Base-by-base conservation (phyloP, 2,888 invertebrate species). In the Parnassius orleans region DNA sequence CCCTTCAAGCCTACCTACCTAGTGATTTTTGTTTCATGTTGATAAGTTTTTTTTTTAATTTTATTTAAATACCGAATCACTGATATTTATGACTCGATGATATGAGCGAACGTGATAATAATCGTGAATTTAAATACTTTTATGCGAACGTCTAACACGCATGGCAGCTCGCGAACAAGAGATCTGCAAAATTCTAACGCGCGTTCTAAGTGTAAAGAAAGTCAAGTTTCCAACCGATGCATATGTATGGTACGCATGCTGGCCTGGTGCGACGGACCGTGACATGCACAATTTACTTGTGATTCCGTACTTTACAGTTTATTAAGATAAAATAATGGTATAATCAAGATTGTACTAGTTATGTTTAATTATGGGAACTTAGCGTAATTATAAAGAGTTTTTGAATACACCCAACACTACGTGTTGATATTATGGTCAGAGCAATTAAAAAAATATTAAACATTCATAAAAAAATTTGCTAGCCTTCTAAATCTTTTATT, bases 201-300 rank as follows among this genome's bases (percentile, higher is more conserved):
- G 76, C 79, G 78, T 81, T 80, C 78, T 81, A 75, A 77, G 83
- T 80, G 79, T 82, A 75, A 89, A 87, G 89, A 89, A 90, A 90
- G 90, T 87, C 72, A 68, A 79, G 81, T 83, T 87, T 86, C 84
- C 83, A 84, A 77, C 73, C 67, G 78, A 83, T 85, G 77, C 81
- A 82, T 83, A 85, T 74, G 71, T 72, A 74, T 72, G 71, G 77
- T 75, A 69, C 66, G 65, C 58, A 69, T 66, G 61, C 10, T 50
- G 66, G 63, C 71, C 75, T 12, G 15, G n/a, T n/a, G 78, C 83
- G 69, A 68, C 79, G 77, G 81, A 86, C 76, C 86, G 84, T 68
- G 72, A 80, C 83, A 59, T 60, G 67, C n/a, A 51, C 65, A 56
- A 53, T 53, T 66, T 64, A 53, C 60, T 60, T 53, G 62, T 56